Base-by-base conservation (phyloP, 2,113 vertebrate genomes). In the Dicentrarchus labrax region DNA sequence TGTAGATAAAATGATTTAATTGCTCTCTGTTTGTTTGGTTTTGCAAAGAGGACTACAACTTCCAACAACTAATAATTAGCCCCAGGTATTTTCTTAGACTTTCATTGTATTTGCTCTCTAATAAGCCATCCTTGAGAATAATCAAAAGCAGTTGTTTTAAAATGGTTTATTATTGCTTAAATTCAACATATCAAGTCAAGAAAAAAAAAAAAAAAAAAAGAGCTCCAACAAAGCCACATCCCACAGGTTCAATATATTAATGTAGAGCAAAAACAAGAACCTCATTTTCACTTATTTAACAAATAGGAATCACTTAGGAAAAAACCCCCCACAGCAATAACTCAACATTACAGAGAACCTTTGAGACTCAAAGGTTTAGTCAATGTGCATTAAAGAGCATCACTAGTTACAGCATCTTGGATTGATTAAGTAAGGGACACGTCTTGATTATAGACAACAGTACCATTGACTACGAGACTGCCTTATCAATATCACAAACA, bases 351-450 rank as follows among this genome's bases (percentile, higher is more conserved):
- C 9, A 39, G 1, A 66, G 15, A 85, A 53, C 38, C 3, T 73
- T 56, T 54, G 19, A 53, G 24, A 62, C 21, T 39, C 22, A 36
- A 11, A 64, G 6, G 43, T 79, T 47, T 10, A 64, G 30, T 76
- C 1, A 54, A 54, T 71, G 77, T 73, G 47, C 61, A 4, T 45
- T 72, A 30, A 22, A 74, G 21, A 64, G 30, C 43, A 75, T 64
- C 43, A n/a, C 50, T 21, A 62, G 65, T 74, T 85, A 80, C 92
- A 93, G 90, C 93, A 88, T 89, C 66, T 90, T 84, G 85, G 89
- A 93, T 86, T 83, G 12, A 78, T 24, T 17, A 57, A 30, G 7
- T 71, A 71, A 56, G 4, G 4, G 43, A 75, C 16, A 54, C 57
- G 6, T 75, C 1, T 67, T n/a, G 56, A 82, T 84, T 73, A 79